Percentiles rank a stretch among this genome's conserved stretches.
phyloP scores from a whole-genome alignment of 2,888 invertebrate species.

The Oscheius sp. region DNA sequence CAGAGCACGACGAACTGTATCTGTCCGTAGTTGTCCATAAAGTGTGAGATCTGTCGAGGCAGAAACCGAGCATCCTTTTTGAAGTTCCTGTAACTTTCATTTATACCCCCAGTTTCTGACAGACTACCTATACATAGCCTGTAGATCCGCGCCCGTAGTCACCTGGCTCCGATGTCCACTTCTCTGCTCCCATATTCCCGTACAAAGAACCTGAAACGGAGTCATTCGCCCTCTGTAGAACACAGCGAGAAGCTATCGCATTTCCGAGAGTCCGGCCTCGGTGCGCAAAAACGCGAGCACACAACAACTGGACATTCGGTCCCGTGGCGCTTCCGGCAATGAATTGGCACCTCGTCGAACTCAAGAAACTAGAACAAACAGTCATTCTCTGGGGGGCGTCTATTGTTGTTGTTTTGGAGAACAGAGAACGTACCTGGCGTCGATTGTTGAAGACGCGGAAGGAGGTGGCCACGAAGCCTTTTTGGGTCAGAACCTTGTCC shows the following conservation, averaged over 20 bases:
- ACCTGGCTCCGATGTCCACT: conserved; percentile 63
- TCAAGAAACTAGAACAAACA: conserved; percentile 34
- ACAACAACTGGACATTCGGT: conserved; percentile 11
- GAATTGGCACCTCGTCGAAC: conserved; percentile 33
- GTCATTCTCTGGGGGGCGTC: background rate
- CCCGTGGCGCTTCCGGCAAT: conserved; percentile 17
- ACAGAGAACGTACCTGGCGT: conserved; percentile 51
- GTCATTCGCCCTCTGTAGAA: background rate
- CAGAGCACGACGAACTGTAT: conserved; percentile 66
- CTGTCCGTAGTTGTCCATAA: conserved; percentile 55
- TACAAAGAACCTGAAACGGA: conserved; percentile 59
- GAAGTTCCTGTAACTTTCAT: conserved; percentile 40
- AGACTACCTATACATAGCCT: conserved; percentile 54
- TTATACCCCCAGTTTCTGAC: too few relatives aligned
- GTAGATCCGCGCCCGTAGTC: conserved; percentile 62
- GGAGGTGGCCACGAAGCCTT: conserved; percentile 67
- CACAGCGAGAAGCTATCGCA: conserved; percentile 3
- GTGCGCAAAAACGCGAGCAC: conserved; percentile 22
- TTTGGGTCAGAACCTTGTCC: conserved; percentile 54
- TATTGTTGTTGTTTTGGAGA: background rate
- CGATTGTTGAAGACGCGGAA: conserved; percentile 68
- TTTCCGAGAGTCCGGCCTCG: conserved; percentile 13
- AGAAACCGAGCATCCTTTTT: conserved; percentile 51
- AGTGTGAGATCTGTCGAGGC: conserved; percentile 69
- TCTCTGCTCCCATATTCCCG: conserved; percentile 71